phyloP scores from a whole-genome alignment of 2,888 invertebrate genomes.

The Volucella zonaria region DNA sequence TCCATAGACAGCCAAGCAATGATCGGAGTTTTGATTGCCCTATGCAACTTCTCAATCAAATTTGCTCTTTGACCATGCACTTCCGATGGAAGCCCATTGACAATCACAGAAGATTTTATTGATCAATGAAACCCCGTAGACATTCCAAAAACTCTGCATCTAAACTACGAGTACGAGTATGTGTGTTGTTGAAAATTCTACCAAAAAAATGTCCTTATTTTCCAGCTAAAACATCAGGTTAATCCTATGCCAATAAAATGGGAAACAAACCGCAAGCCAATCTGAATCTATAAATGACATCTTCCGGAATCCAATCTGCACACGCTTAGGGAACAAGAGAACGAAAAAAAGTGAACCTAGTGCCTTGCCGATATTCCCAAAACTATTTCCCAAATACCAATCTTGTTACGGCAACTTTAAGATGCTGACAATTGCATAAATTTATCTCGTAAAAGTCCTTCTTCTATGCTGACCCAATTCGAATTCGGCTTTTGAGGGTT shows the following conservation, averaged over 20 bases:
- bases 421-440: slow-evolving; percentile 72
- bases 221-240: slow-evolving; percentile 1
- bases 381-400: slow-evolving; percentile 64
- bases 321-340: not conserved
- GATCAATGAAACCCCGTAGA: not conserved
- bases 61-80: not conserved
- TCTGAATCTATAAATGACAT: slow-evolving; percentile 21
- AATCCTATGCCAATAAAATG: slow-evolving; percentile 17
- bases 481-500: slow-evolving; percentile 31
- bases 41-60: too few relatives aligned
- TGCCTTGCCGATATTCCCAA: slow-evolving; percentile 29
- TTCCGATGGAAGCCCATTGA: not conserved
- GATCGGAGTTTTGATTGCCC: too few relatives aligned
- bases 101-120: not conserved
- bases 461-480: slow-evolving; percentile 64
- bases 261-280: slow-evolving; percentile 25
- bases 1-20: too few relatives aligned
- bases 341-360: slow-evolving; percentile 26
- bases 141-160: not conserved
- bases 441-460: slow-evolving; percentile 66
- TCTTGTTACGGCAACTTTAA: slow-evolving; percentile 56
- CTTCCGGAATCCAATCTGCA: not conserved
- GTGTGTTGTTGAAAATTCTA: not conserved
- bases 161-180: not conserved
- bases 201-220: not conserved